Base-by-base conservation (phyloP, 2,888 invertebrate species). In the Tenodera sinensis region DNA sequence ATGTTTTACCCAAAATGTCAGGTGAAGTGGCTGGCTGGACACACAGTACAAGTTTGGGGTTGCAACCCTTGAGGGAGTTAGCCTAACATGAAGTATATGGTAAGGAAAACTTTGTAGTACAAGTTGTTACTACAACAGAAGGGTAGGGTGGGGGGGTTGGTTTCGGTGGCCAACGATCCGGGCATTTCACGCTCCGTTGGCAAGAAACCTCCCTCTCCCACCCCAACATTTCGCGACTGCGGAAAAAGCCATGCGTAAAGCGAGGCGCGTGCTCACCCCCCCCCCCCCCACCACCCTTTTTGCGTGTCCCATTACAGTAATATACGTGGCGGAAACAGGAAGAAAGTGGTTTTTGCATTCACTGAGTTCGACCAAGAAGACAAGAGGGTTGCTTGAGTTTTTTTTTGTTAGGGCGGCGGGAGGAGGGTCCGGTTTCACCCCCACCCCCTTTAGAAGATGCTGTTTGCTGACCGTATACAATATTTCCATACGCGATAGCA, bases 271-370 rank as follows among this genome's bases (percentile, higher is more conserved):
- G 54, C 20, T 71, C 54, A 2, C 54, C 54, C 3, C 54, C 54
- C 0, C 6, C 25, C 54, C 54, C 20, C 54, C 54, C 3, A 20
- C 54, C 0, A 0, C 25, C 54, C 85, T 85, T 85, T 85, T 85
- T 54, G 86, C 86, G 87, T 87, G 83, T 34, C 54, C 30, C 87
- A 85, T 89, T 84, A 81, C 42, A 85, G 84, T 89, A 85, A 89
- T 84, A 85, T 85, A 89, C 85, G 89, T 82, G 85, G 83, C 88
- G 88, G 88, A 88, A 88, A 85, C 30, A 82, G 81, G 85, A 28
- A 28, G 82, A 85, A 85, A 89, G 85, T 83, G 83, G 85, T 85
- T 85, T 71, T 34, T 83, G 85, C 54, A 89, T 89, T 89, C 89
- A 89, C 84, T 85, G 89, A 85, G 83, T 87, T 87, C 87, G 87